Percentiles rank a stretch among this genome's conserved stretches.
Evolutionary conservation across 2,113 vertebrate species (phyloP).

Genomic region (Chloroceryle aenea): DNA sequence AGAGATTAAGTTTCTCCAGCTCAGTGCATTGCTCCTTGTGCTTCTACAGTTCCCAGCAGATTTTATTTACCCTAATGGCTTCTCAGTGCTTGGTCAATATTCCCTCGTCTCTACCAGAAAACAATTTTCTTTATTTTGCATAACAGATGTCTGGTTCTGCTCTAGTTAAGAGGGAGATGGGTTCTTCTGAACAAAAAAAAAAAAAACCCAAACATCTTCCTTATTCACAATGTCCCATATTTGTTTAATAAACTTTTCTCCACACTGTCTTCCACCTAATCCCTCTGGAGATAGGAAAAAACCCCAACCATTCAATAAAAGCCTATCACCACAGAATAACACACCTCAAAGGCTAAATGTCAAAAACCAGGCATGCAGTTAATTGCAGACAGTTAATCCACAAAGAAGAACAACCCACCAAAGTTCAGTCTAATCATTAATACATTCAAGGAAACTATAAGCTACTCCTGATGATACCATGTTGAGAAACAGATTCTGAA

Average conservation of each 20-base stretch:
- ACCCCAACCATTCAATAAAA: neutral
- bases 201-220: neutral
- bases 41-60: neutral
- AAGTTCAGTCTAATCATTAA: neutral
- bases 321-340: neutral
- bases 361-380: neutral
- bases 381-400: neutral
- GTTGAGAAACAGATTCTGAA: neutral
- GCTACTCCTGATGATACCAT: neutral
- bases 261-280: neutral
- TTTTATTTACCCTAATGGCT: neutral
- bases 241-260: neutral
- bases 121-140: neutral
- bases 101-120: neutral
- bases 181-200: neutral
- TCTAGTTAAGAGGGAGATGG: neutral
- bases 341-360: constrained; percentile 1
- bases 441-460: neutral
- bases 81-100: neutral
- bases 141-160: neutral
- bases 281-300: neutral
- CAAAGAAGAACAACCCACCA: neutral
- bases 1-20: neutral
- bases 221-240: neutral
- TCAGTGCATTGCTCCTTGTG: fast-evolving